phyloP scores from a whole-genome alignment of 2,113 vertebrate genomes.

The Grus americana region DNA sequence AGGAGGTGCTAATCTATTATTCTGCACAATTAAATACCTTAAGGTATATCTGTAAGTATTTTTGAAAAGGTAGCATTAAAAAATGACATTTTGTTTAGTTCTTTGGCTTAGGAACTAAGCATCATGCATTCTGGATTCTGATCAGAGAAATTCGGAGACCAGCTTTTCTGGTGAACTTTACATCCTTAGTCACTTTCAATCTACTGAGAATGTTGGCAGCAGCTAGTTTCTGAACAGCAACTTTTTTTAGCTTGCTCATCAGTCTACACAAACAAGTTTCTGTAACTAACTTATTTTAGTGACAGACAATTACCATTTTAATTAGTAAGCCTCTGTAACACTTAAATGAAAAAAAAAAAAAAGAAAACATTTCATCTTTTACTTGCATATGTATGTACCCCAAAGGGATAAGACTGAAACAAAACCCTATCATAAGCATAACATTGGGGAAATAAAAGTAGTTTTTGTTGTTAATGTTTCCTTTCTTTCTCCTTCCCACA shows the following conservation, averaged over 20 bases:
- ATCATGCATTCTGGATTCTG: background rate
- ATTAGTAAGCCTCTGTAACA: background rate
- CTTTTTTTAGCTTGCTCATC: background rate
- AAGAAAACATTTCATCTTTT: background rate
- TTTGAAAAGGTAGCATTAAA: background rate
- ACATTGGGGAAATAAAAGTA: background rate
- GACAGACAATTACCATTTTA: background rate
- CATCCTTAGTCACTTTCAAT: background rate
- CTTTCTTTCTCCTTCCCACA: background rate
- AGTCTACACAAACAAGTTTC: background rate
- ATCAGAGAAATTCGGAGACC: background rate
- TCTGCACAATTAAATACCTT: background rate
- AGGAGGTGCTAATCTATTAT: background rate
- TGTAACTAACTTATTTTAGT: conserved; percentile 16
- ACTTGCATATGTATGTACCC: background rate
- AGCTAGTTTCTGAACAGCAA: background rate
- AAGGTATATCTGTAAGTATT: background rate
- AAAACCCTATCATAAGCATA: background rate
- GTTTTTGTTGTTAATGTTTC: background rate
- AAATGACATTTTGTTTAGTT: background rate
- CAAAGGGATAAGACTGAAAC: background rate
- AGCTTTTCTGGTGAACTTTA: background rate
- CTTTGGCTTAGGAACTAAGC: background rate
- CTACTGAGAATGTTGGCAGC: background rate
- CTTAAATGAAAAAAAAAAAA: background rate